Evolutionary conservation across 2,113 vertebrate genomes (phyloP).

Genomic region (Proterorhinus semilunaris): DNA sequence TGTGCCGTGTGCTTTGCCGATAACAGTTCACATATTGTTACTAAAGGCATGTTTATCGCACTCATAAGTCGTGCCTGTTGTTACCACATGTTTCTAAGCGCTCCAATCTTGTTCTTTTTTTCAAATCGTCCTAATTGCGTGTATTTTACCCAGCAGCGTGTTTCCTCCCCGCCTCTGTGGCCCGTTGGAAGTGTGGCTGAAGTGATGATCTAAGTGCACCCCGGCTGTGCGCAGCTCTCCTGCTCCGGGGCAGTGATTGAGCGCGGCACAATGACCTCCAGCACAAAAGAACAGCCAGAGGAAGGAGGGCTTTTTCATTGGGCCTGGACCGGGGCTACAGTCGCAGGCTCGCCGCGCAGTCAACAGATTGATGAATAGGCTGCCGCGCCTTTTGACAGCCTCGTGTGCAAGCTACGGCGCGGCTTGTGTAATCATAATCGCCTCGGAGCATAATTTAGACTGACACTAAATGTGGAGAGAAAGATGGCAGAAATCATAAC

Average conservation of each 20-base stretch:
- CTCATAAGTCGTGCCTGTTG: too few species aligned
- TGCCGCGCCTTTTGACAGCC: conserved; percentile 17
- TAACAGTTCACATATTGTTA: too few species aligned
- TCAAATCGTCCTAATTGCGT: background rate
- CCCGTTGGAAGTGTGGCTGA: background rate
- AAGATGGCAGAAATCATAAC: background rate
- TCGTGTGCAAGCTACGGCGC: conserved; percentile 13
- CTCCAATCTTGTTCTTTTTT: background rate
- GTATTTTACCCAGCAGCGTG: background rate
- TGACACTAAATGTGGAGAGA: background rate
- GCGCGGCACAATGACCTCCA: conserved; percentile 5
- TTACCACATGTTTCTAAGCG: too few species aligned
- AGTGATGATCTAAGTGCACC: background rate
- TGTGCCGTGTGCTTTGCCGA: too few species aligned
- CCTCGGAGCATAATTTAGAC: conserved; percentile 13
- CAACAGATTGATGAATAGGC: conserved; percentile 29
- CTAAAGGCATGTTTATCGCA: too few species aligned
- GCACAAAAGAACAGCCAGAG: conserved; percentile 41
- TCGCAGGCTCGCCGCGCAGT: conserved; percentile 4
- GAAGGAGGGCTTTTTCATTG: conserved; percentile 18
- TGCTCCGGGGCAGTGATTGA: conserved; percentile 17
- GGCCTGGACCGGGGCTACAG: conserved; percentile 5
- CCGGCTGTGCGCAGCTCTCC: conserved; percentile 10
- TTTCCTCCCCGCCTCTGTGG: background rate
- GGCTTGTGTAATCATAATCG: conserved; percentile 32